Conservation (phyloP, 2,113 vertebrate genomes). For the Melanotaenia duboulayi region DNA sequence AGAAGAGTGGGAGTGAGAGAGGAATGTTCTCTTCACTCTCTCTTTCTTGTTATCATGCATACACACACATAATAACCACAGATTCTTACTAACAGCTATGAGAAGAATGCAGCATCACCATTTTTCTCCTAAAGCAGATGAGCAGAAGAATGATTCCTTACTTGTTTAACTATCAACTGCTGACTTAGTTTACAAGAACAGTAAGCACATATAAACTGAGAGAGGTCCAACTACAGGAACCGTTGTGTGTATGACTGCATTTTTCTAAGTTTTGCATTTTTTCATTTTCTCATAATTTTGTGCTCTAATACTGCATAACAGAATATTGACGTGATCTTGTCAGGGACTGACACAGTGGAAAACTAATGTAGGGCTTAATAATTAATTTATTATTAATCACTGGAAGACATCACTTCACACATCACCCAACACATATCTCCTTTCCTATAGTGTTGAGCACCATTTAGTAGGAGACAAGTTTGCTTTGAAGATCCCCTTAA, state of each 20-base stretch:
- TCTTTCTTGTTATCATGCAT: slow-evolving; percentile 73
- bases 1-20: slow-evolving; percentile 87
- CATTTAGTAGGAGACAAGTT: neutral
- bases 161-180: slow-evolving; percentile 34
- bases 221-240: too few species aligned
- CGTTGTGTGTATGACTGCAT: too few species aligned
- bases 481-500: neutral
- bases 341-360: neutral
- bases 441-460: neutral
- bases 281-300: neutral
- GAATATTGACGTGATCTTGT: neutral
- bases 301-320: neutral
- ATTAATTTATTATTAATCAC: slow-evolving; percentile 18
- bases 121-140: slow-evolving; percentile 20
- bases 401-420: slow-evolving; percentile 16
- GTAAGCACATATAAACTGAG: neutral
- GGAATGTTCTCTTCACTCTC: slow-evolving; percentile 88
- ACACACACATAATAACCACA: slow-evolving; percentile 68
- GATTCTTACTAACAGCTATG: slow-evolving; percentile 63
- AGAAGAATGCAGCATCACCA: slow-evolving; percentile 63
- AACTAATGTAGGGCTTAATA: neutral
- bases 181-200: slow-evolving; percentile 25
- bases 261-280: neutral
- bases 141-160: slow-evolving; percentile 25
- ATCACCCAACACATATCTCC: neutral